Conservation (phyloP, 2,113 vertebrate species). For the Jacana jacana region DNA sequence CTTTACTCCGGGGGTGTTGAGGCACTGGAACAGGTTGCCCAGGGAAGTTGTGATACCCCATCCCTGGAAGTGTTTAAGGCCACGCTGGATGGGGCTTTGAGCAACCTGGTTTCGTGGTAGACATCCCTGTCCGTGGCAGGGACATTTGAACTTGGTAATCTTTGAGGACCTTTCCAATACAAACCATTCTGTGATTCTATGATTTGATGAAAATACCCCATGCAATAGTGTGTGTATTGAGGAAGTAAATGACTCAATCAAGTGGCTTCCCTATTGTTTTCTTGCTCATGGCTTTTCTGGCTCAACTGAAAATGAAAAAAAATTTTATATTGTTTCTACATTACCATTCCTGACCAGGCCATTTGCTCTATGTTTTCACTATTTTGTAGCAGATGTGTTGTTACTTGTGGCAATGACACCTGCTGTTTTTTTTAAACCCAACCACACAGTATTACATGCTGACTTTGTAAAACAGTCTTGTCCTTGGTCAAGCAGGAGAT, state of each 20-base stretch:
- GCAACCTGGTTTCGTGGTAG: too few species aligned
- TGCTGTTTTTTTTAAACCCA: not conserved
- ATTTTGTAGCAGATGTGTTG: not conserved
- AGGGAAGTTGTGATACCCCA: too few species aligned
- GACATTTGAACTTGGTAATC: too few species aligned
- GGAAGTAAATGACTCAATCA: not conserved
- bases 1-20: too few species aligned
- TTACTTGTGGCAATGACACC: not conserved
- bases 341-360: not conserved
- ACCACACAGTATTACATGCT: not conserved
- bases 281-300: not conserved
- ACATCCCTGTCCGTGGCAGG: too few species aligned
- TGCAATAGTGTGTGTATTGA: not conserved
- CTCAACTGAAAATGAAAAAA: not conserved
- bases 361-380: slow-evolving; percentile 8
- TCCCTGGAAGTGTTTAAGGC: too few species aligned
- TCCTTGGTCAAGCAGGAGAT: not conserved
- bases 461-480: not conserved
- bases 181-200: too few species aligned
- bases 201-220: not conserved
- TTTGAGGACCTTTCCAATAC: too few species aligned
- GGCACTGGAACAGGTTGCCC: too few species aligned
- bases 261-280: not conserved
- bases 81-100: too few species aligned
- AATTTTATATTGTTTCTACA: not conserved